Percentiles rank a stretch among this genome's conserved stretches.
These are phyloP conservation scores for Muntiacus muntjak DNA, from an alignment of 2,113 vertebrate genomes.

Conservation along the genomic window DNA sequence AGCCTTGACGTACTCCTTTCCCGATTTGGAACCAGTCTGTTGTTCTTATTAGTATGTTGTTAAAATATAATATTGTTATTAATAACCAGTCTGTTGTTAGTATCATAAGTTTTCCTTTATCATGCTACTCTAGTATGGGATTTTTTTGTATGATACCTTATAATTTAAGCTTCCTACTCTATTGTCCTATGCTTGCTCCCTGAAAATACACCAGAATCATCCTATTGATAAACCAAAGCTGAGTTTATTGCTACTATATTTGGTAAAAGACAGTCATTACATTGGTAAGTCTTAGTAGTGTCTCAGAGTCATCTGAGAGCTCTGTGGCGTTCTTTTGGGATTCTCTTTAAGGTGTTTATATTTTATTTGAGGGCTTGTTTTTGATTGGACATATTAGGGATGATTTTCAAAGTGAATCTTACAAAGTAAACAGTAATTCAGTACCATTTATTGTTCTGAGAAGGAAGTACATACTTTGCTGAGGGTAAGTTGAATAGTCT, in stretches of 20 bases:
- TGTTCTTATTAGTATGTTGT: background rate
- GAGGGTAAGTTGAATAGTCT: background rate
- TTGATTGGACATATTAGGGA: background rate
- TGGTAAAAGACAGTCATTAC: background rate
- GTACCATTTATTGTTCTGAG: background rate
- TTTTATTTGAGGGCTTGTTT: background rate
- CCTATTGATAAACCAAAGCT: background rate
- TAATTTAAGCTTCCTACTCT: background rate
- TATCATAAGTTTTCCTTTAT: background rate
- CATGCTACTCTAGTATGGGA: background rate
- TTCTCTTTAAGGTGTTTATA: background rate
- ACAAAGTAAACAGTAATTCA: background rate
- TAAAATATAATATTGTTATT: background rate
- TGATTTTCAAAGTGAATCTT: background rate
- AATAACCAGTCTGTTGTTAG: background rate
- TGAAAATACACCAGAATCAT: background rate
- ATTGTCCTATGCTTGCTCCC: background rate
- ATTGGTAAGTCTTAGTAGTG: background rate
- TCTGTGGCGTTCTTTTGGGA: background rate
- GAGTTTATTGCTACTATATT: background rate
- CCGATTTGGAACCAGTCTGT: background rate
- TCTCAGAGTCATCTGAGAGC: background rate
- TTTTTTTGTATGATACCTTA: background rate
- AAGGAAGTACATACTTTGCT: background rate
- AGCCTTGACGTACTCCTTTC: background rate